Evolutionary conservation across 2,797 vertebrate species (phyloP).

Genomic region (Sebastiscus tertius): DNA sequence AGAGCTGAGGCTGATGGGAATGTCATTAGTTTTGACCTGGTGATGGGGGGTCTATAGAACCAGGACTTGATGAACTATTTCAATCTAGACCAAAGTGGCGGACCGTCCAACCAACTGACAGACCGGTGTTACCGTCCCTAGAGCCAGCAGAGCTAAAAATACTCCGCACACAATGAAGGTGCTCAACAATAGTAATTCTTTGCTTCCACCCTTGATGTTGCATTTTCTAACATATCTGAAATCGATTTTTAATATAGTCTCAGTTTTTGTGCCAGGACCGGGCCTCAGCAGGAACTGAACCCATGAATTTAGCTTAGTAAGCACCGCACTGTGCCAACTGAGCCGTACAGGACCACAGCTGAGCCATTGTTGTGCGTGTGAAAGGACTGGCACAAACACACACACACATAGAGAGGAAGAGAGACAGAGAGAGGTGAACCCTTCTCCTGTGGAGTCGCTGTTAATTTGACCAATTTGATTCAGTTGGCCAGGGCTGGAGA

Average conservation of each 20-base stretch:
- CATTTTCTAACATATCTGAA: slow-evolving; percentile 19
- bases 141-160: background rate
- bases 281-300: slow-evolving; percentile 40
- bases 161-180: background rate
- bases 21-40: background rate
- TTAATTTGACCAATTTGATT: slow-evolving; percentile 87
- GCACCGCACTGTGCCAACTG: slow-evolving; percentile 47
- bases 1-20: background rate
- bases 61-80: background rate
- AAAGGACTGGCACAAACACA: slow-evolving; percentile 18
- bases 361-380: slow-evolving; percentile 17
- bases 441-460: slow-evolving; percentile 69
- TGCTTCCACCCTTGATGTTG: background rate
- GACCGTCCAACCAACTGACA: background rate
- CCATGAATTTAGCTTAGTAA: slow-evolving; percentile 60
- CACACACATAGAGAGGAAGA: slow-evolving; percentile 3
- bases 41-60: background rate
- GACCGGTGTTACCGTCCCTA: background rate
- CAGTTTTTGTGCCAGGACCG: slow-evolving; percentile 13
- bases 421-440: slow-evolving; percentile 49
- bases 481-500: slow-evolving; percentile 78
- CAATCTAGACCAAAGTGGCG: background rate
- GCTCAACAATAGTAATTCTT: background rate
- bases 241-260: slow-evolving; percentile 37
- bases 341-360: slow-evolving; percentile 56